Percentiles rank a stretch among this genome's conserved stretches.
phyloP scores from a whole-genome alignment of 2,797 vertebrate species.

The Chiroxiphia lanceolata region DNA sequence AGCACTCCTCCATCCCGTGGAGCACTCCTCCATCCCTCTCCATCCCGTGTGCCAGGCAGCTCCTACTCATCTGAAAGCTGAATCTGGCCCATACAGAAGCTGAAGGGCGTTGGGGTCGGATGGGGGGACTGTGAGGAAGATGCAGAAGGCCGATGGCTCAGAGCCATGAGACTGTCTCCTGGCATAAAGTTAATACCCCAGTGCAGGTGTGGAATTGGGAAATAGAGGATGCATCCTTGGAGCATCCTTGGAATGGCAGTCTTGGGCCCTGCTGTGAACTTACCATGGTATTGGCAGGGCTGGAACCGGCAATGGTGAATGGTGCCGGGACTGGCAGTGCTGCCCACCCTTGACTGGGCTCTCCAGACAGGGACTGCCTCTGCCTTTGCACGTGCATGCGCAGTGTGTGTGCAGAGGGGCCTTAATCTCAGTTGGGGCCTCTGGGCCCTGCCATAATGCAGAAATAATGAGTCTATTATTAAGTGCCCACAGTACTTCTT shows the following conservation, averaged over 20 bases:
- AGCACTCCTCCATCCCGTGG: no score
- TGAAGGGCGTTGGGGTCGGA: neutral
- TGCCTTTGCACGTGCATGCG: neutral
- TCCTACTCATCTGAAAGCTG: neutral
- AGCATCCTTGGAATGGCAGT: neutral
- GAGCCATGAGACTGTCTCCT: neutral
- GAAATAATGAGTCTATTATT: slow-evolving; percentile 71
- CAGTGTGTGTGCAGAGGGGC: slow-evolving; percentile 21
- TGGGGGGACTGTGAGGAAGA: neutral
- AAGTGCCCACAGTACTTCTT: slow-evolving; percentile 70
- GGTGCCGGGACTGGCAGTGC: neutral
- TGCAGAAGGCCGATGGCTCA: neutral
- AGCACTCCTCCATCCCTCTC: no score
- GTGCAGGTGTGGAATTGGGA: neutral
- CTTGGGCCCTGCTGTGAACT: neutral
- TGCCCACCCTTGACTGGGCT: neutral
- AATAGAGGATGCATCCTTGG: neutral
- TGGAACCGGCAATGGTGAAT: neutral
- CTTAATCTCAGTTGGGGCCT: slow-evolving; percentile 58
- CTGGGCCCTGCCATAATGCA: slow-evolving; percentile 66
- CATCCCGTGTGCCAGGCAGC: neutral
- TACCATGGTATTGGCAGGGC: neutral
- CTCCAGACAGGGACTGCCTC: neutral
- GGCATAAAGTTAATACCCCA: neutral
- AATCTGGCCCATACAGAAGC: neutral